Percentiles rank a stretch among this genome's conserved stretches.
Conservation (phyloP, 2,888 invertebrate genomes). For the Polymixis flavicincta region DNA sequence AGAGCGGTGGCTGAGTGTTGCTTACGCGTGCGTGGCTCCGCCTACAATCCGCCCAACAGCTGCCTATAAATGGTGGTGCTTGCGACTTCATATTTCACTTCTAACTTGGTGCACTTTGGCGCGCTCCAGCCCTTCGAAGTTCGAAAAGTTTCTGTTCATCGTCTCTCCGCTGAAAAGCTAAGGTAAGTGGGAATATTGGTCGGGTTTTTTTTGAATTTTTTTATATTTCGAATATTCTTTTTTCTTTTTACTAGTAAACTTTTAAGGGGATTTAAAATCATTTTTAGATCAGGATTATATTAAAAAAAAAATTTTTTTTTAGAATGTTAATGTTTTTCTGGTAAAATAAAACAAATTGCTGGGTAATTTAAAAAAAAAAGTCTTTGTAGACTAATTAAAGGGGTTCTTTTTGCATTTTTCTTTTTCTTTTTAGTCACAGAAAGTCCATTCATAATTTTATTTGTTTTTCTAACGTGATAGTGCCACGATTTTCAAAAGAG, state of each 20-base stretch:
- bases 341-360: not conserved
- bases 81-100: conserved; percentile 70
- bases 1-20: conserved; percentile 50
- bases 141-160: conserved; percentile 70
- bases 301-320: not conserved
- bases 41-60: conserved; percentile 82
- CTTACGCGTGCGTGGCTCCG: conserved; percentile 87
- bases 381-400: not conserved
- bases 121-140: conserved; percentile 69
- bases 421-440: not conserved
- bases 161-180: conserved; percentile 55
- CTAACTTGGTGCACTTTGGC: conserved; percentile 83
- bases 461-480: not conserved
- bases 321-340: not conserved
- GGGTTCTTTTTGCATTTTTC: not conserved
- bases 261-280: not conserved
- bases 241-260: too few relatives aligned
- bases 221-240: not conserved
- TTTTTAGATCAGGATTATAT: not conserved
- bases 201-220: not conserved
- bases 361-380: not conserved
- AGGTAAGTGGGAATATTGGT: conserved; percentile 68
- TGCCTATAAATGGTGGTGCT: conserved; percentile 82
- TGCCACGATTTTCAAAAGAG: not conserved
- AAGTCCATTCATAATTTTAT: not conserved